A percentile compares a stretch with the other conserved stretches of the same genome.
These are phyloP conservation scores for Pollachius pollachius DNA, from an alignment of 2,113 vertebrate species.

Conservation along the genomic window DNA sequence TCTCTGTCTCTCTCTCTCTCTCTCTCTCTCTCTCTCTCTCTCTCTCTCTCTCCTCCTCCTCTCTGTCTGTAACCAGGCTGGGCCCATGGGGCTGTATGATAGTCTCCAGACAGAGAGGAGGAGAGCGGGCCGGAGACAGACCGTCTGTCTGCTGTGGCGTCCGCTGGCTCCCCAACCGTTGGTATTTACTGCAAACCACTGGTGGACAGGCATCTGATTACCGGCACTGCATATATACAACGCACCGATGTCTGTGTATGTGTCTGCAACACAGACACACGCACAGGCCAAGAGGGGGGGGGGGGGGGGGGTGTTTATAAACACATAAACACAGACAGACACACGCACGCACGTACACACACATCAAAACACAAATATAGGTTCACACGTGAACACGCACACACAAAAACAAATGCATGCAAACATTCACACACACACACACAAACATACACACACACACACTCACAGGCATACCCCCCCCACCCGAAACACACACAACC, in stretches of 20 bases:
- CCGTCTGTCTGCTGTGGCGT: slow-evolving; percentile 51
- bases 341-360: too few species aligned
- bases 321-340: too few species aligned
- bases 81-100: slow-evolving; percentile 36
- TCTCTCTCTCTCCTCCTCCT: too few species aligned
- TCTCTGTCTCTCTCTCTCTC: too few species aligned
- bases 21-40: too few species aligned
- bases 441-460: background rate
- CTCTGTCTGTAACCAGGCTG: background rate
- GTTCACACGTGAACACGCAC: background rate
- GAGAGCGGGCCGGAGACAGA: slow-evolving; percentile 45
- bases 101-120: slow-evolving; percentile 23
- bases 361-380: too few species aligned
- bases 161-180: slow-evolving; percentile 47
- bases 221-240: slow-evolving; percentile 59
- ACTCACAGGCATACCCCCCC: background rate
- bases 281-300: slow-evolving; percentile 16
- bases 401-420: background rate
- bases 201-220: slow-evolving; percentile 63
- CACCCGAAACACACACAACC: slow-evolving; percentile 1
- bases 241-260: slow-evolving; percentile 38
- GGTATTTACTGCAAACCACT: slow-evolving; percentile 61
- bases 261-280: slow-evolving; percentile 31
- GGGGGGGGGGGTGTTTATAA: too few species aligned
- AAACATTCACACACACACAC: background rate